Conservation (phyloP, 2,113 vertebrate genomes). For the Myrmecobius fasciatus region DNA sequence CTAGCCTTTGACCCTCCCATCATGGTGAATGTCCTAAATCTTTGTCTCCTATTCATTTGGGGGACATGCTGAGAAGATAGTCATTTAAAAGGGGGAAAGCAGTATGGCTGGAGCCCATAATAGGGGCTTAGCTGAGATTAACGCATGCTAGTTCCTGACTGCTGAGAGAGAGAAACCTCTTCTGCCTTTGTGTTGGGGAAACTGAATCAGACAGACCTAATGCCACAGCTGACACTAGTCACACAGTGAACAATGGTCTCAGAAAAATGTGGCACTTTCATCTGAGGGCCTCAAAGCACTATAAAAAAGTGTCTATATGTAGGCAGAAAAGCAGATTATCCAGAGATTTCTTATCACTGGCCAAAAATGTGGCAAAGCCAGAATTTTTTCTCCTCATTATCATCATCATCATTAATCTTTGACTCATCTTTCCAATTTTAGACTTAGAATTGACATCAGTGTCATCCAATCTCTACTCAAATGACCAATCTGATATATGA, state of each 20-base stretch:
- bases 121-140: background rate
- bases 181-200: constrained; percentile 6
- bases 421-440: background rate
- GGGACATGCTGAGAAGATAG: background rate
- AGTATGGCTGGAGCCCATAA: background rate
- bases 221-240: background rate
- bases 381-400: background rate
- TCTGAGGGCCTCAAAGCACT: background rate
- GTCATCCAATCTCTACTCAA: background rate
- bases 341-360: background rate
- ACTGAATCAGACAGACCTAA: background rate
- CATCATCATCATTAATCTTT: constrained; percentile 20
- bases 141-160: background rate
- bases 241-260: background rate
- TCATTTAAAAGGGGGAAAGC: background rate
- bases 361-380: background rate
- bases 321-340: background rate
- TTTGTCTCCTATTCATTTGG: background rate
- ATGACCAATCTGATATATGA: background rate
- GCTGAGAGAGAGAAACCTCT: background rate
- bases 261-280: background rate
- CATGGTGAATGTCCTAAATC: background rate
- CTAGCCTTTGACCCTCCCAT: background rate
- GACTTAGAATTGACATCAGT: background rate
- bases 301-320: background rate